phyloP scores from a whole-genome alignment of 2,888 invertebrate genomes.

The Gandaritis pyraliata region DNA sequence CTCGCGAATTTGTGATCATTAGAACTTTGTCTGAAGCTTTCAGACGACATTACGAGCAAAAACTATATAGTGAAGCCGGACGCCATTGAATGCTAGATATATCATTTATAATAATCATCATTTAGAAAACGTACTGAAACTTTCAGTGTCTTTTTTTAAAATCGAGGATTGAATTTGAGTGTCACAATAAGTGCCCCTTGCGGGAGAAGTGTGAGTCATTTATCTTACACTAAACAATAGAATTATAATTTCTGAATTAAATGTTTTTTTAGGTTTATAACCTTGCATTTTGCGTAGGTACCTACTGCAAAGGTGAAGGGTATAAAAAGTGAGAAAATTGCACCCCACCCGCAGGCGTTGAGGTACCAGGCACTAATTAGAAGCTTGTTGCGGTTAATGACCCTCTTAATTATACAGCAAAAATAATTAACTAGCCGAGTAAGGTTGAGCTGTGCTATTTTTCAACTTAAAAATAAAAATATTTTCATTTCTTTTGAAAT shows the following conservation, averaged over 20 bases:
- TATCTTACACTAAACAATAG: too few relatives aligned
- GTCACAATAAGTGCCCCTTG: too few relatives aligned
- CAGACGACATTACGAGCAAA: not conserved
- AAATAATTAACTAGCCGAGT: constrained; percentile 43
- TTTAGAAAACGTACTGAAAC: too few relatives aligned
- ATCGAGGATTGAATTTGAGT: too few relatives aligned
- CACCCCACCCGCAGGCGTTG: constrained; percentile 11
- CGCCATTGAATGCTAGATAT: not conserved
- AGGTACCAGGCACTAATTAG: constrained; percentile 1
- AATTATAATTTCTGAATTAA: too few relatives aligned
- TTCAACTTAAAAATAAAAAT: not conserved
- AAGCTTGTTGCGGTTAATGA: constrained; percentile 42
- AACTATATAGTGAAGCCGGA: constrained; percentile 5
- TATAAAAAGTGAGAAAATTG: constrained; percentile 8
- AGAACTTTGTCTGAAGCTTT: constrained; percentile 13
- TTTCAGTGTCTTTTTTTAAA: too few relatives aligned
- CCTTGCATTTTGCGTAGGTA: not conserved
- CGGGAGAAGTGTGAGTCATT: too few relatives aligned
- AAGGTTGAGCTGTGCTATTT: constrained; percentile 32
- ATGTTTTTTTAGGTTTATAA: not conserved
- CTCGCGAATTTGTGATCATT: constrained; percentile 14
- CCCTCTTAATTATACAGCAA: constrained; percentile 52
- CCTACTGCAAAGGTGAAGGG: not conserved
- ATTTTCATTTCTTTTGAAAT: not conserved
- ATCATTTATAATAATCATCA: too few relatives aligned